Evolutionary conservation across 37 sponge, comb jelly and placozoan species (phyloP), one percentile per base, ranked within the genome.

Genomic region (Agelas oroides): DNA sequence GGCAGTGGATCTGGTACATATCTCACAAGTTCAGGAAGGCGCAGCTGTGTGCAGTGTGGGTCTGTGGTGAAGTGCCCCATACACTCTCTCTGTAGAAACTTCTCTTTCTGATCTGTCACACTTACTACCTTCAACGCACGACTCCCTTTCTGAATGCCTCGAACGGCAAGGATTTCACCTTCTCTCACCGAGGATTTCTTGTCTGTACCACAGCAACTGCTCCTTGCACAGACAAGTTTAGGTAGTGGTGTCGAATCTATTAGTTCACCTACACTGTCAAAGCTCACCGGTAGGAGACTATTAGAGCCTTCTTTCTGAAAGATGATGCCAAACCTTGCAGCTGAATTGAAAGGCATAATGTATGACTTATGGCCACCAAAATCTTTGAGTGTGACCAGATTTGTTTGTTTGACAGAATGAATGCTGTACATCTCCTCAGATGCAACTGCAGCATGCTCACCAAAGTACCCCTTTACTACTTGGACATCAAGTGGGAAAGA

Each of bases 401-500:
- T 82, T 24, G 89, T 38, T 13, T 56, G 71, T 72, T 89, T 89
- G n/a, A 89, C 63, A 53, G 82, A 89, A 38, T 89, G 89, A 19
- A 89, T 56, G 56, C 59, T 83, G 76, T 82, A 89, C 27, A 60
- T 27, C 16, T 89, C 89, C 6, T 75, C 89, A 1, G 60, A 72
- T 20, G 83, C 76, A 3, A 89, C 82, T 1, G 79, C 69, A 3
- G 40, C 71, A 19, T 37, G 34, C 0, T 70, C 83, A 0, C 77
- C 59, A 41, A 71, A 89, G 60, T 58, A 83, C 1, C 89, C 89
- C 34, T 89, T 89, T 18, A 61, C 64, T 1, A 89, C 89, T 14
- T 18, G 30, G 14, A 83, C 84, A 20, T 46, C 20, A 36, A 69
- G 25, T 1, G 86, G 86, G 32, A 85, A 85, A 6, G 33, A 55